phyloP scores from a whole-genome alignment of 2,113 vertebrate genomes.

The Opisthocomus hoazin region DNA sequence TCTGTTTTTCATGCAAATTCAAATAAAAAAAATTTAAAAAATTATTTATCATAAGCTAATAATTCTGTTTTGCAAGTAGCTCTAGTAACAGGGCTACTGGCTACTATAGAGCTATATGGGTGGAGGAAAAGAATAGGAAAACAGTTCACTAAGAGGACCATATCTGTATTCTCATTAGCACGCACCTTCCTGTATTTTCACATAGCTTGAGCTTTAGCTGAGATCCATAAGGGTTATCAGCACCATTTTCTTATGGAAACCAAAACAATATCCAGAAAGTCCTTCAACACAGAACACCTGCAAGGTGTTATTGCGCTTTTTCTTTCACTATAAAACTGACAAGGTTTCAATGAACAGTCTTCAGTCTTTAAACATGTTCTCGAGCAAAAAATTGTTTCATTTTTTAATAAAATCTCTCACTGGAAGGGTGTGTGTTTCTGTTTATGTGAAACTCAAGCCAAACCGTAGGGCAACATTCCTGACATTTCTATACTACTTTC shows the following conservation, averaged over 20 bases:
- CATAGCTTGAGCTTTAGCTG: neutral
- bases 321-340: neutral
- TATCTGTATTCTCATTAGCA: neutral
- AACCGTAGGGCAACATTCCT: neutral
- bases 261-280: neutral
- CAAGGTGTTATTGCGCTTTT: neutral
- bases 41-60: neutral
- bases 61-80: neutral
- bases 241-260: neutral
- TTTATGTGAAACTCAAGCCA: neutral
- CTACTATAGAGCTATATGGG: neutral
- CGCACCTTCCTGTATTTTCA: neutral
- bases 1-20: neutral
- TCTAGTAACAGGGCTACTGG: neutral
- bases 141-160: neutral
- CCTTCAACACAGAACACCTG: neutral
- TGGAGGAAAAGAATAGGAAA: neutral
- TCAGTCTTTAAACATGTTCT: neutral
- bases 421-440: neutral
- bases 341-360: neutral
- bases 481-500: neutral
- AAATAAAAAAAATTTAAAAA: neutral
- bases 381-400: neutral
- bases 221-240: neutral
- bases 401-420: neutral